phyloP scores from a whole-genome alignment of 2,888 invertebrate species.

The Falcaria lacertinaria region DNA sequence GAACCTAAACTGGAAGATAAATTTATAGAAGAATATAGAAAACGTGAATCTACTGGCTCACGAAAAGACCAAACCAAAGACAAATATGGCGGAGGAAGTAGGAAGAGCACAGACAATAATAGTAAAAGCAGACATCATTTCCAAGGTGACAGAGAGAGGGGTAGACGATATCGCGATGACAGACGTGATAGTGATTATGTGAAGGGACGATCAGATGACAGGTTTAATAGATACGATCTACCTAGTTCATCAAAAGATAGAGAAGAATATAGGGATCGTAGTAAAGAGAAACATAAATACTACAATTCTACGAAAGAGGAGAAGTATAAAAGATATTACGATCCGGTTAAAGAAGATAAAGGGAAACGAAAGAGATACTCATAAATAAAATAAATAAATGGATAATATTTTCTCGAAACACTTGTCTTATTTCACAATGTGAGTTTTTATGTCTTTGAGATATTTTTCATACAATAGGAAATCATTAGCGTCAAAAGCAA shows the following conservation, averaged over 20 bases:
- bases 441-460: not conserved
- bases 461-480: too few species aligned
- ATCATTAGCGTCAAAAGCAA: too few species aligned
- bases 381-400: not conserved
- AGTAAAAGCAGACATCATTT: not conserved
- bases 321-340: constrained; percentile 8
- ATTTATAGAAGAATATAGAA: not conserved
- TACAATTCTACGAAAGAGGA: constrained; percentile 7
- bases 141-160: not conserved
- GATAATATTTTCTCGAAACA: too few species aligned
- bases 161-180: constrained; percentile 2
- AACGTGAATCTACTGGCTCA: too few species aligned
- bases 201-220: not conserved
- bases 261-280: not conserved
- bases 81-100: not conserved
- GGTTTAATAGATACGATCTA: not conserved
- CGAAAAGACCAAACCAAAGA: not conserved
- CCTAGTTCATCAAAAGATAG: constrained; percentile 1
- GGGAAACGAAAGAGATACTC: constrained; percentile 12
- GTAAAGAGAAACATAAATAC: not conserved
- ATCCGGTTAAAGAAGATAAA: constrained; percentile 7
- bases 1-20: not conserved
- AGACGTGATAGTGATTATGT: constrained; percentile 3
- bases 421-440: not conserved
- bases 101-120: not conserved